Conservation (phyloP, 2,113 vertebrate species). For the Mesitornis unicolor region DNA sequence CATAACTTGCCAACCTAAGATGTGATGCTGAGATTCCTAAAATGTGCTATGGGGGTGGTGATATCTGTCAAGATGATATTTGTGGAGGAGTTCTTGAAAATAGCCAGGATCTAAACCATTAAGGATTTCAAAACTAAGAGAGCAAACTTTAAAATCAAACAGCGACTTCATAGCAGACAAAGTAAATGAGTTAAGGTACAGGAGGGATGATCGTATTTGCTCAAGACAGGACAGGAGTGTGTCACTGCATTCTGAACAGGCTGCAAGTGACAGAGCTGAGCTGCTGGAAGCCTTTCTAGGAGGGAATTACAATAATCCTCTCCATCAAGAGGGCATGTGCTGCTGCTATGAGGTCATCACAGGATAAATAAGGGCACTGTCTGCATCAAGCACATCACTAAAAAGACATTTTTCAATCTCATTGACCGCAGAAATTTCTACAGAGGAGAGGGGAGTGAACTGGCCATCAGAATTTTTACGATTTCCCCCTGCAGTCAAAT, state of each 20-base stretch:
- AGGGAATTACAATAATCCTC: slow-evolving; percentile 67
- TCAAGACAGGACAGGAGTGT: not conserved
- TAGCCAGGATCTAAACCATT: slow-evolving; percentile 23
- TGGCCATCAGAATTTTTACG: not conserved
- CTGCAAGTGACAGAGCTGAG: slow-evolving; percentile 56
- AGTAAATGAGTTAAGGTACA: not conserved
- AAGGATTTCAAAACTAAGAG: slow-evolving; percentile 6
- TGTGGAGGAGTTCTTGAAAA: slow-evolving; percentile 57
- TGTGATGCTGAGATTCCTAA: slow-evolving; percentile 51
- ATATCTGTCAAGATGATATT: slow-evolving; percentile 58
- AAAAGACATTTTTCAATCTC: slow-evolving; percentile 36
- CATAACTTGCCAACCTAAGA: slow-evolving; percentile 40
- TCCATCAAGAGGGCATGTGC: slow-evolving; percentile 41
- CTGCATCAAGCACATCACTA: not conserved
- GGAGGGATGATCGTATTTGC: not conserved
- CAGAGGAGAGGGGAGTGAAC: not conserved
- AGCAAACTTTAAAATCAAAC: slow-evolving; percentile 45
- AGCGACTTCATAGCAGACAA: slow-evolving; percentile 1
- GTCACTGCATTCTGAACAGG: slow-evolving; percentile 1
- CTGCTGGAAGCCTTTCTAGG: slow-evolving; percentile 44
- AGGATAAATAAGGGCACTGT: slow-evolving; percentile 55
- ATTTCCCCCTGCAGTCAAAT: not conserved
- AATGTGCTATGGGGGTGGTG: slow-evolving; percentile 39
- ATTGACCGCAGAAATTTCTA: not conserved
- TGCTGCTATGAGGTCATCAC: slow-evolving; percentile 34